Base-by-base conservation (phyloP, 2,888 invertebrate genomes). In the Polydrusus tereticollis region DNA sequence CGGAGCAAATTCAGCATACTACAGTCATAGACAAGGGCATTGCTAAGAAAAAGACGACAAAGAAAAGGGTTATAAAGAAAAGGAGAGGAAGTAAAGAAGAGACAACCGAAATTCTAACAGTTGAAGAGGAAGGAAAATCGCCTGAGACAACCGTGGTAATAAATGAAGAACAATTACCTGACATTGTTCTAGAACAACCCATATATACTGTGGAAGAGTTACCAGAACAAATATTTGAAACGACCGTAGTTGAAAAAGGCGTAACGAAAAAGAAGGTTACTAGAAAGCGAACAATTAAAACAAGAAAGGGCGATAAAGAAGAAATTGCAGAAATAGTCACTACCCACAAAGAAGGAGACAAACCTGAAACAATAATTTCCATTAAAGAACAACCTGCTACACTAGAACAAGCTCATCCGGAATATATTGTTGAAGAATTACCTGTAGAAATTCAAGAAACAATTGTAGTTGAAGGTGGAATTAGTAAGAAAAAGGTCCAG, bases 141-240 rank as follows among this genome's bases (percentile, higher is more conserved):
- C 84, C 85, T 0, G 77, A 83, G 64, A 83, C 81, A 0, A 86
- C 85, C 73, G 85, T 88, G 29, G 80, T 85, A 45, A 82, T 83
- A 69, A 78, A 85, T 50, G 85, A 86, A 72, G 73, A 76, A 75
- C 68, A 73, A 66, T 65, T 52, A 16, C 45, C 72, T 2, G 26
- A 63, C 41, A 41, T 57, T 52, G 16, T 38, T n/a, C 29, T 12
- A 29, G 57, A 66, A 23, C 47, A 72, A 63, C 73, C 74, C n/a
- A 68, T 72, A 20, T 65, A 65, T 2, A 69, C 43, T 12, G 63
- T 72, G 36, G 77, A 76, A 59, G 77, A 77, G 57, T 55, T 82
- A 0, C 79, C 81, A 8, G 80, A 77, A 76, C 81, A 83, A 67
- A 79, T 85, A 0, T 79, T 80, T 16, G 74, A 74, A 72, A 20